Base-by-base conservation (phyloP, 2,888 invertebrate species). In the Catocala sponsa region DNA sequence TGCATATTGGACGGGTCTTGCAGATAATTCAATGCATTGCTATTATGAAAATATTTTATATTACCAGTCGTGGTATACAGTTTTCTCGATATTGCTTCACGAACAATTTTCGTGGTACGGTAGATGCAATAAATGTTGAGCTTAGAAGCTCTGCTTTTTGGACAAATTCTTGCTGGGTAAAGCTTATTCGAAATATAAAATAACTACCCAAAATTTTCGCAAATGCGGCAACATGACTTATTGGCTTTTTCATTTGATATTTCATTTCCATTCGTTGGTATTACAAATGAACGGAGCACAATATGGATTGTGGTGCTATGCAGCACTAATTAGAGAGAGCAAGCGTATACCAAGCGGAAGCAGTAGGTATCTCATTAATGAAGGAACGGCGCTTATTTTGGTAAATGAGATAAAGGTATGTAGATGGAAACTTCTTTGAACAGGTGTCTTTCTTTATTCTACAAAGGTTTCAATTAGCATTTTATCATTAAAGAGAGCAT, bases 281-380 rank as follows among this genome's bases (percentile, higher is more conserved):
- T 59, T 55, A 54, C 73, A 72, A 72, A 72, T 61, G 58, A 53
- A 59, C 15, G 58, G 41, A 63, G 70, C 67, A 63, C 59, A 58
- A 72, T 69, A 65, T 69, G 62, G 67, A 70, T 73, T 73, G 73
- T 46, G 63, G 65, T 35, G 12, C 49, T 51, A 12, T 53, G 46
- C 49, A 47, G 35, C 52, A 63, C 61, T 70, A 72, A 72, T 72
- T 72, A 67, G 67, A 67, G 33, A 42, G 55, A 57, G 67, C 73
- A 70, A 70, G 61, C 66, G 60, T 54, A 66, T 9, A 43, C 72
- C 52, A 43, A 61, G 57, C 70, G 56, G 46, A 63, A 43, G 55
- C 61, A 66, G 61, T 50, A 59, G 52, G 52, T 61, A 72, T 70
- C 60, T 32, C 55, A 60, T 73, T 72, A 73, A 73, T 72, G 48